Percentiles rank a stretch among this genome's conserved stretches.
These are phyloP conservation scores for Anser brachyrhynchus DNA, from an alignment of 2,113 vertebrate species.

Conservation along the genomic window DNA sequence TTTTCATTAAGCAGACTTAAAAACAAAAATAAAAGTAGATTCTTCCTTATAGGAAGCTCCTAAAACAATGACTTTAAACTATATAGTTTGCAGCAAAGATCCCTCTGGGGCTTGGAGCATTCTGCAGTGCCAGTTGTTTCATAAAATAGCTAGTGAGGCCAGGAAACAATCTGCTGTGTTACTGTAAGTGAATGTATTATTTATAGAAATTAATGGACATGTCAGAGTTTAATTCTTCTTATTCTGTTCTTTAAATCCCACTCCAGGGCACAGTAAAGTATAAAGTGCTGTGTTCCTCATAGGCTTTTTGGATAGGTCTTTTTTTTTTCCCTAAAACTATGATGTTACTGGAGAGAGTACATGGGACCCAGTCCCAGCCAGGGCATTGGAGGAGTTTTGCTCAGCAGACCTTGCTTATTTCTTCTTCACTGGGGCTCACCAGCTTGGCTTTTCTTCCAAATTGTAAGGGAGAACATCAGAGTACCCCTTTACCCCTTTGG, in stretches of 20 bases:
- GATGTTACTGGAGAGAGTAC: not conserved
- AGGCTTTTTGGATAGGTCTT: not conserved
- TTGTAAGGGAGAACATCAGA: not conserved
- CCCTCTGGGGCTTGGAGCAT: not conserved
- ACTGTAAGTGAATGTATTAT: not conserved
- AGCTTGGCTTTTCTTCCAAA: not conserved
- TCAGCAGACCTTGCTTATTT: not conserved
- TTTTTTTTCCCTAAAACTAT: not conserved
- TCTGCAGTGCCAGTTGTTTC: not conserved
- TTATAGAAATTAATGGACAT: not conserved
- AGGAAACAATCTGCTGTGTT: not conserved
- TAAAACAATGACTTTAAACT: not conserved
- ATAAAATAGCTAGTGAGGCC: slow-evolving; percentile 11
- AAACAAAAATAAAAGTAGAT: not conserved
- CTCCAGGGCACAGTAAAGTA: not conserved
- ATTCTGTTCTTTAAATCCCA: not conserved
- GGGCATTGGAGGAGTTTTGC: not conserved
- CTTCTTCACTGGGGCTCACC: not conserved
- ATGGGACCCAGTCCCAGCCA: too few species aligned
- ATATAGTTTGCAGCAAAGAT: not conserved
- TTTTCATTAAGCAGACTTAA: not conserved
- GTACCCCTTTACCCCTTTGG: not conserved
- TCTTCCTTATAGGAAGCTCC: not conserved
- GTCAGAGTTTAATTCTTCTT: not conserved
- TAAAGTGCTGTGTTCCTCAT: not conserved